Base-by-base conservation (phyloP, 2,113 vertebrate genomes). In the Arizona elegans region DNA sequence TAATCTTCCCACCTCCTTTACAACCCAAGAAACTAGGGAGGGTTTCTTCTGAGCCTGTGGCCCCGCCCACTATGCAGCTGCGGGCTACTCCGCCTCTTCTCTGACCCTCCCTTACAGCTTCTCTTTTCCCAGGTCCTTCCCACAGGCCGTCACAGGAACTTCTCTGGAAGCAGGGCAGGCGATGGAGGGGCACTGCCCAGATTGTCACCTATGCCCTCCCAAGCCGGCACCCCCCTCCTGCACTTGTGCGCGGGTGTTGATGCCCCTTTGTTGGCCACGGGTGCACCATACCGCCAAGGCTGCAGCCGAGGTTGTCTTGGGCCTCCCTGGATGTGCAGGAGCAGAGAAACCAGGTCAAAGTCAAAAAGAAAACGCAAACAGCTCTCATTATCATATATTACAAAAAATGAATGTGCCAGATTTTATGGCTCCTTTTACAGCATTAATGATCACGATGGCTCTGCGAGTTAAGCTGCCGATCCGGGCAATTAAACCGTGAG, bases 361-460 rank as follows among this genome's bases (percentile, higher is more conserved):
- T 93, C 94, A 92, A 95, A 94, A 89, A 75, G 89, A 89, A 86
- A 91, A 94, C 93, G 90, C 50, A 93, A 95, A 92, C 94, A 87
- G 91, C 75, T 94, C 95, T 89, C 95, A 92, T 95, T 93, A 95
- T 15, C 95, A 87, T 93, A 94, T 92, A 96, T 95, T 95, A 95
- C 47, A 89, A 93, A 94, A 94, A 96, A 94, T 52, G 85, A 94
- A 94, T 91, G 91, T 55, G 94, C 91, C 93, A 93, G 91, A 81
- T 11, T 96, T 97, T 96, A 96, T 95, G 93, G 95, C 38, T 94
- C 96, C 94, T 96, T 96, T 97, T 96, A 96, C 91, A 92, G 93
- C 93, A 90, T 96, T 97, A 97, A 96, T 96, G 96, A 97, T 95
- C 94, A 95, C 54, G 90, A 95, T 93, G 96, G 93, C 95, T 96